Base-by-base conservation (phyloP, 1,140 invertebrate genomes). In the Drosophila yakuba region DNA sequence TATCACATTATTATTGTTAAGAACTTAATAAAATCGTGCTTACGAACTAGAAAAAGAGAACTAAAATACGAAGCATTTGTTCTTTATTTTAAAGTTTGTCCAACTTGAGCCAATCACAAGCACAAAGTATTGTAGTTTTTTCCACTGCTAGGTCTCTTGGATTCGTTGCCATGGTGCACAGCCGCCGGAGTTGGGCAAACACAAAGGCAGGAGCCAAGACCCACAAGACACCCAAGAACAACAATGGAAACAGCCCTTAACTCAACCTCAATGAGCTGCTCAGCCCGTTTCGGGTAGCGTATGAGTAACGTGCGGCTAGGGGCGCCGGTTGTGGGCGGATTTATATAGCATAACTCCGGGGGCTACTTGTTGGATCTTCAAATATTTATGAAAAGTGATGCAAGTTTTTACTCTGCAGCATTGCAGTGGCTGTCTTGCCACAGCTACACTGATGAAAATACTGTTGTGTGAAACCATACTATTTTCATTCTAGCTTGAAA, bases 291-390 rank as follows among this genome's bases (percentile, higher is more conserved):
- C 68, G 56, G 56, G 60, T 60, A 82, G 82, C 82, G 82, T 86
- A 86, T 86, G 82, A 86, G 82, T 86, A 86, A 86, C 82, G 43
- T 78, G 68, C 66, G 44, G 28, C 44, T 36, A 43, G 28, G 44
- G 28, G 60, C 61, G 58, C 17, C 64, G n/a, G 50, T 66, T 84
- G 71, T 61, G 58, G 58, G 58, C 28, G 50, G 44, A 68, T 71
- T 69, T 82, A 59, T 88, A 69, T 68, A 36, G 80, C 84, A 84
- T 63, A 89, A 54, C 77, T 89, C 61, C 62, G 57, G 77, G 84
- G 84, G 77, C 84, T 88, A 84, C 84, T 88, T 86, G 79, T 86
- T 86, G 77, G 72, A 74, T 81, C 69, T 57, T 88, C 68, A 89
- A 89, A 89, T 89, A 89, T 89, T 89, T 89, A 89, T 89, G 74